Evolutionary conservation across 2,888 invertebrate species (phyloP).

Genomic region (Craniophora ligustri): DNA sequence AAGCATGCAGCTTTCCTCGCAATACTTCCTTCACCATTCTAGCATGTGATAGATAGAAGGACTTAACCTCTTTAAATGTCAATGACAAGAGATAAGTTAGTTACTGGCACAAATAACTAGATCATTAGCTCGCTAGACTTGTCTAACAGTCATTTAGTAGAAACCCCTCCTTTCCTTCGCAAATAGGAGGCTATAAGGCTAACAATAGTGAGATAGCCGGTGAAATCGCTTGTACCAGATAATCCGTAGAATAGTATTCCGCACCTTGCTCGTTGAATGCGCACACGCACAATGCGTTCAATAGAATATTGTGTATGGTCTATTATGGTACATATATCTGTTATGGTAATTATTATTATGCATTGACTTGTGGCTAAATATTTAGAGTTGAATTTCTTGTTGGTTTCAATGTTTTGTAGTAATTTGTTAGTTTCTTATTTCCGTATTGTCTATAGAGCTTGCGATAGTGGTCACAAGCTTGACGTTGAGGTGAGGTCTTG

Average conservation of each 20-base stretch:
- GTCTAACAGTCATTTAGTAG: conserved; percentile 39
- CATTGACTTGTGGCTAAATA: conserved; percentile 24
- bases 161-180: conserved; percentile 22
- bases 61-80: not conserved
- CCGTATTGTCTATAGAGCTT: too few species aligned
- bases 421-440: too few species aligned
- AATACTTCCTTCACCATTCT: too few species aligned
- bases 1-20: too few species aligned
- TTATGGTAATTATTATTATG: conserved; percentile 44
- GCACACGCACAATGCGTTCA: conserved; percentile 29
- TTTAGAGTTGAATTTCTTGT: conserved; percentile 39
- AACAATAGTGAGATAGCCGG: conserved; percentile 30
- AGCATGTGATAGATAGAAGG: too few species aligned
- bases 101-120: conserved; percentile 7
- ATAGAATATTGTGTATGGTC: conserved; percentile 51
- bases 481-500: too few species aligned
- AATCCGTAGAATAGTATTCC: conserved; percentile 18
- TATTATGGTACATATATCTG: conserved; percentile 36
- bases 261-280: conserved; percentile 30
- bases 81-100: not conserved
- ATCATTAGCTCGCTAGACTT: conserved; percentile 23
- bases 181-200: conserved; percentile 18
- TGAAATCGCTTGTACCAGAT: conserved; percentile 50
- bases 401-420: conserved; percentile 2
- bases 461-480: too few species aligned